Conservation (phyloP, 1,140 invertebrate species). For the Rhynchophorus ferrugineus region DNA sequence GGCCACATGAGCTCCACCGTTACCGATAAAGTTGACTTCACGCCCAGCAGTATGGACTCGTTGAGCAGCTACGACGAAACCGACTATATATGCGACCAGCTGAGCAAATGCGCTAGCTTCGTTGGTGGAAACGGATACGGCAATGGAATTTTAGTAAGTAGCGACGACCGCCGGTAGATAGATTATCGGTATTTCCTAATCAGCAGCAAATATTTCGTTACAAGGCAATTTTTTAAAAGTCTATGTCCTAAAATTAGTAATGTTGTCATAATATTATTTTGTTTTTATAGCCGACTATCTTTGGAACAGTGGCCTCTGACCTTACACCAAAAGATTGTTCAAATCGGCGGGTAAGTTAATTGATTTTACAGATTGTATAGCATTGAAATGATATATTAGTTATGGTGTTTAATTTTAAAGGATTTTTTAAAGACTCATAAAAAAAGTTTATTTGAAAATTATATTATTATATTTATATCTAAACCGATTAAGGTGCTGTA, state of each 20-base stretch:
- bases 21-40: constrained; percentile 36
- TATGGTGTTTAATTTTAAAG: too few relatives aligned
- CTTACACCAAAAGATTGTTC: constrained; percentile 39
- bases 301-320: constrained; percentile 39
- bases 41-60: constrained; percentile 37
- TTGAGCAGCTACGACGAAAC: constrained; percentile 40
- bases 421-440: too few relatives aligned
- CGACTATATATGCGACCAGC: constrained; percentile 36
- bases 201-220: not conserved
- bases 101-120: constrained; percentile 29
- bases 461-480: too few relatives aligned
- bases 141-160: constrained; percentile 27
- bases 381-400: too few relatives aligned
- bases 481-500: too few relatives aligned
- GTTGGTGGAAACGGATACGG: constrained; percentile 24
- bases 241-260: not conserved
- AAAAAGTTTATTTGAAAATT: too few relatives aligned
- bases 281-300: constrained; percentile 40
- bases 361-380: too few relatives aligned
- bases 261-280: constrained; percentile 18
- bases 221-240: not conserved
- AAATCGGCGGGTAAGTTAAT: constrained; percentile 36
- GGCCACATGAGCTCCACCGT: constrained; percentile 35
- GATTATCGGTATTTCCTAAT: not conserved
- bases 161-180: not conserved